These are phyloP conservation scores for Oscheius myriophilus DNA, from an alignment of 2,888 invertebrate genomes.

Conservation along the genomic window DNA sequence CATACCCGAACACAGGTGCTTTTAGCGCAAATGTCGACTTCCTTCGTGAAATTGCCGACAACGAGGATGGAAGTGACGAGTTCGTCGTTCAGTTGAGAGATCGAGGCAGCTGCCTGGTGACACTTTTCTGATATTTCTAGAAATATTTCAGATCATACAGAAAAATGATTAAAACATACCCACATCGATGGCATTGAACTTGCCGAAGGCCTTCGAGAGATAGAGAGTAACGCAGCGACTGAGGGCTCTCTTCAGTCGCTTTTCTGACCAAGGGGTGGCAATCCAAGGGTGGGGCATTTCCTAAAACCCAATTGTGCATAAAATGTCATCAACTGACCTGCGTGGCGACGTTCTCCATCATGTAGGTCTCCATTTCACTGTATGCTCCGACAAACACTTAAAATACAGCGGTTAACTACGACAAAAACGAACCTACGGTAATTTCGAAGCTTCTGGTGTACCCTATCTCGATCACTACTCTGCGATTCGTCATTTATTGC, in stretches of 20 bases:
- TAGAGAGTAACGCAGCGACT: background rate
- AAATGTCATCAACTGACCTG: background rate
- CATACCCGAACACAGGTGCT: background rate
- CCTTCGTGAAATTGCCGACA: constrained; percentile 1
- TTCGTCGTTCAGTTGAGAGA: background rate
- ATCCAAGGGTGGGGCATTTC: background rate
- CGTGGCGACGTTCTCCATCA: constrained; percentile 8
- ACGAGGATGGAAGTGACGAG: background rate
- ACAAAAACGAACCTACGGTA: too few relatives aligned
- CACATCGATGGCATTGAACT: background rate
- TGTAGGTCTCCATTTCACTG: background rate
- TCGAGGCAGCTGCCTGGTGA: background rate
- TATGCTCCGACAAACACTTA: too few relatives aligned
- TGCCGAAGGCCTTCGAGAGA: background rate
- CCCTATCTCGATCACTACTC: too few relatives aligned
- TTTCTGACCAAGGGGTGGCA: background rate
- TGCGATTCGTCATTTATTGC: too few relatives aligned
- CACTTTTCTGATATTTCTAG: background rate
- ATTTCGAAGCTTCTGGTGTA: too few relatives aligned
- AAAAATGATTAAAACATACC: background rate
- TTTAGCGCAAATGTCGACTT: background rate
- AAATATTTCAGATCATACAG: background rate
- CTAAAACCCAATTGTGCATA: background rate
- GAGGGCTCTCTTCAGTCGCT: background rate
- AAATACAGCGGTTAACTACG: too few relatives aligned